Base-by-base conservation (phyloP, 2,113 vertebrate genomes). In the Gnathonemus longibarbis region DNA sequence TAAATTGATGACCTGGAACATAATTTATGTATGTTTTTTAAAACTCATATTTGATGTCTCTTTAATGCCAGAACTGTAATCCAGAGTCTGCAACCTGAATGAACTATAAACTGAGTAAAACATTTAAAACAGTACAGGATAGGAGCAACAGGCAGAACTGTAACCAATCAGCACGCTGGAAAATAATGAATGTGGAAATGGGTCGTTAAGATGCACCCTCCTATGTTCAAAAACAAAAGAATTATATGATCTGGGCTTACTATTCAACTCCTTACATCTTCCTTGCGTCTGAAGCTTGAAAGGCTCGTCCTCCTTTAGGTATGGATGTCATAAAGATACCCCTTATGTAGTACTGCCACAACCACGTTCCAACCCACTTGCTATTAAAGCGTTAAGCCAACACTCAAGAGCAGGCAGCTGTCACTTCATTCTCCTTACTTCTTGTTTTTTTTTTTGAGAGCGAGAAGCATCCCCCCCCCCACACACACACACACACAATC, bases 401-500 rank as follows among this genome's bases (percentile, higher is more conserved):
- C 56, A 88, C 53, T 58, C 21, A n/a, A 66, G 35, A 58, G 56
- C 56, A 66, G 53, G 56, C 39, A 88, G 87, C 87, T 62, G 87
- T 46, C 53, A n/a, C 4, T 88, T 27, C 24, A 58, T 88, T 88
- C 58, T 46, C 35, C 56, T 45, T 62, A 24, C 9, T 21, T 46
- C 19, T 31, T 85, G 35, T 9, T n/a, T n/a, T 84, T 35, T 35
- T 87, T 88, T 66, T 46, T 45, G 56, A 27, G 39, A 66, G 56
- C n/a, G 3, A 15, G 21, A 27, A 10, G 58, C 58, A 39, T 39
- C 0, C 39, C 39, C 39, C 0, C 2, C 24, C 53, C 27, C 0
- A n/a, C n/a, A n/a, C 50, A 52, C 6, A 49, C 50, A 52, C 49
- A 17, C 50, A 5, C n/a, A 62, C 17, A 88, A 88, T 10, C 87